A percentile compares a stretch with the other conserved stretches of the same genome.
Conservation (phyloP, 2,113 vertebrate species). For the Clarias magur region DNA sequence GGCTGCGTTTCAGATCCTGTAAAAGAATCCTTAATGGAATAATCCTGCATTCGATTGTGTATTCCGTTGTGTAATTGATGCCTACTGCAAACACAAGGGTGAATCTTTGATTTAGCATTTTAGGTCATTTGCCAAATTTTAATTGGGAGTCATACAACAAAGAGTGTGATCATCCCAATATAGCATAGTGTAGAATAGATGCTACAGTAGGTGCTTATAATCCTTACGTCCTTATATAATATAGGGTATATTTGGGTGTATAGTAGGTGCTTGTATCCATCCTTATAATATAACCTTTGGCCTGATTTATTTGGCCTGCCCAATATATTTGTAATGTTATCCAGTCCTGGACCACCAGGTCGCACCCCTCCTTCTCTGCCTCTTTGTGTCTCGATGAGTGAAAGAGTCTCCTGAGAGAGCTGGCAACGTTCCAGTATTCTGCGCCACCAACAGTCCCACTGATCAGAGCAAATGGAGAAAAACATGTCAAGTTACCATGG, state of each 20-base stretch:
- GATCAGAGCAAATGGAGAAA: constrained; percentile 58
- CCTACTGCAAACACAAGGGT: too few species aligned
- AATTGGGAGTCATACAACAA: not conserved
- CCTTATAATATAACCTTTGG: not conserved
- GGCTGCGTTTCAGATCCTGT: not conserved
- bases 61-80: not conserved
- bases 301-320: not conserved
- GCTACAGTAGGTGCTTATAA: too few species aligned
- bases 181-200: not conserved
- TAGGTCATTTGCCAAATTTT: not conserved
- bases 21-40: not conserved
- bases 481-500: constrained; percentile 61
- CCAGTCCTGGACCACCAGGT: not conserved
- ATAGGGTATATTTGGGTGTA: too few species aligned
- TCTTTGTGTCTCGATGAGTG: constrained; percentile 31
- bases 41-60: not conserved
- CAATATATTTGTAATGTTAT: not conserved
- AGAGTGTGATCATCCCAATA: not conserved
- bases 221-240: too few species aligned
- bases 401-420: constrained; percentile 27
- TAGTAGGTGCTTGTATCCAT: too few species aligned
- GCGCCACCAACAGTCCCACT: constrained; percentile 52
- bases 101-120: not conserved
- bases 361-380: not conserved
- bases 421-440: constrained; percentile 52